Conservation (phyloP, 2,888 invertebrate species). For the Buathra laborator region DNA sequence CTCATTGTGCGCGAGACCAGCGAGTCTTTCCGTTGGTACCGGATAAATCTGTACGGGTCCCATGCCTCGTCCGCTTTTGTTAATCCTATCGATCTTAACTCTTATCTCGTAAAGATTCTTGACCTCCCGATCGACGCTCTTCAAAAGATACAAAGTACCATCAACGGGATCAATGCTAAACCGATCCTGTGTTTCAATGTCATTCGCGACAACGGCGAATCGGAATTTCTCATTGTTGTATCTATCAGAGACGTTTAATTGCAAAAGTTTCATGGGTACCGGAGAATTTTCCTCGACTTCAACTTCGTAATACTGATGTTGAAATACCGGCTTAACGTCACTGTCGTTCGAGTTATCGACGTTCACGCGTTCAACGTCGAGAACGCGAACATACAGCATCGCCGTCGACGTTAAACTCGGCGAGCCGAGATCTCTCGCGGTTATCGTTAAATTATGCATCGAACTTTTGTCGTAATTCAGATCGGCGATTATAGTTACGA, state of each 20-base stretch:
- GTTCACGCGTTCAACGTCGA: conserved; percentile 88
- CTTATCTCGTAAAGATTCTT: conserved; percentile 89
- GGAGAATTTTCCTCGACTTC: conserved; percentile 93
- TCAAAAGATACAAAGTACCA: conserved; percentile 91
- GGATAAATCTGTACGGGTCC: conserved; percentile 91
- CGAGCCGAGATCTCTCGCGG: conserved; percentile 94
- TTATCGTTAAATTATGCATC: conserved; percentile 91
- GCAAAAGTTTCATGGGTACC: conserved; percentile 91
- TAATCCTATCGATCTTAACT: conserved; percentile 86
- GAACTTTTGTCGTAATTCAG: conserved; percentile 90
- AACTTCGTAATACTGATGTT: conserved; percentile 92
- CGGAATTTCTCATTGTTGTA: conserved; percentile 88
- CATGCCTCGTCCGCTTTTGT: conserved; percentile 89
- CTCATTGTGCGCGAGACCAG: conserved; percentile 90
- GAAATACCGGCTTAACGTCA: conserved; percentile 85
- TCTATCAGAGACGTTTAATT: conserved; percentile 91
- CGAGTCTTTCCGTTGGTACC: conserved; percentile 90
- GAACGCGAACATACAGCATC: conserved; percentile 89
- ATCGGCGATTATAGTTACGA: conserved; percentile 91
- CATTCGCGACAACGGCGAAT: conserved; percentile 88
- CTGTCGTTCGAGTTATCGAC: conserved; percentile 86
- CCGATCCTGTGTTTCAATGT: conserved; percentile 87
- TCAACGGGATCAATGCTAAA: conserved; percentile 92
- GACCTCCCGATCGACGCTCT: conserved; percentile 91
- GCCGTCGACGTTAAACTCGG: conserved; percentile 94